Conservation (phyloP, 1,140 invertebrate genomes). For the Drosophila bifasciata region DNA sequence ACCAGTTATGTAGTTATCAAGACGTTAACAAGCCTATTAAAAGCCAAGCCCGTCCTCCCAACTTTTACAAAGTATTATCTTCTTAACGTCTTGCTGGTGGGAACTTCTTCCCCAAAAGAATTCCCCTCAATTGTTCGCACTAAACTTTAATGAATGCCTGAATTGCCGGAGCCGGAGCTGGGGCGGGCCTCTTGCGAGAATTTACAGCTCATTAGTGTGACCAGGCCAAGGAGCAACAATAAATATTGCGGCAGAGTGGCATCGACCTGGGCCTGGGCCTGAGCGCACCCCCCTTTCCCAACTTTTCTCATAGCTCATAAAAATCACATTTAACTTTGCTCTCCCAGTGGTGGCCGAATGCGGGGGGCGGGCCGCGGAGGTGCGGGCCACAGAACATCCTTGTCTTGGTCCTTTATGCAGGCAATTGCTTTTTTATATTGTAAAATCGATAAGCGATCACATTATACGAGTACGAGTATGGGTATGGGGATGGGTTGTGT, state of each 20-base stretch:
- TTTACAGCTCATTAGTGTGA: constrained; percentile 61
- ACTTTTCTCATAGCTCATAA: constrained; percentile 66
- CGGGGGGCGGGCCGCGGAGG: constrained; percentile 16
- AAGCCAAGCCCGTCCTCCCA: too few relatives aligned
- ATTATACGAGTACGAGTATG: constrained; percentile 57
- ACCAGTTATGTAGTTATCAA: too few relatives aligned
- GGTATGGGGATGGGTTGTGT: constrained; percentile 26
- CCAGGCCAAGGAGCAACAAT: constrained; percentile 42
- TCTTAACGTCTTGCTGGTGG: too few relatives aligned
- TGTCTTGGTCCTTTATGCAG: constrained; percentile 56
- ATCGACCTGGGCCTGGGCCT: background rate
- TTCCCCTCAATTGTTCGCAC: background rate
- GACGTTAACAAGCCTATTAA: too few relatives aligned
- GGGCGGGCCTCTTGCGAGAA: constrained; percentile 30
- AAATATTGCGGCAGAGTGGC: constrained; percentile 33
- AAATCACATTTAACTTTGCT: constrained; percentile 74
- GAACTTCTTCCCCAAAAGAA: background rate
- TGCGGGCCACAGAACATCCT: constrained; percentile 4
- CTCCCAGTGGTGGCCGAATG: constrained; percentile 18
- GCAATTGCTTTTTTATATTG: constrained; percentile 82
- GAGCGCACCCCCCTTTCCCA: background rate
- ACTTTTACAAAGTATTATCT: too few relatives aligned
- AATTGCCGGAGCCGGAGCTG: too few relatives aligned
- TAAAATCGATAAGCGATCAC: constrained; percentile 83
- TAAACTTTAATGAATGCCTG: constrained; percentile 25